Conservation (phyloP, 2,797 vertebrate genomes). For the Rhyacichthys aspro region DNA sequence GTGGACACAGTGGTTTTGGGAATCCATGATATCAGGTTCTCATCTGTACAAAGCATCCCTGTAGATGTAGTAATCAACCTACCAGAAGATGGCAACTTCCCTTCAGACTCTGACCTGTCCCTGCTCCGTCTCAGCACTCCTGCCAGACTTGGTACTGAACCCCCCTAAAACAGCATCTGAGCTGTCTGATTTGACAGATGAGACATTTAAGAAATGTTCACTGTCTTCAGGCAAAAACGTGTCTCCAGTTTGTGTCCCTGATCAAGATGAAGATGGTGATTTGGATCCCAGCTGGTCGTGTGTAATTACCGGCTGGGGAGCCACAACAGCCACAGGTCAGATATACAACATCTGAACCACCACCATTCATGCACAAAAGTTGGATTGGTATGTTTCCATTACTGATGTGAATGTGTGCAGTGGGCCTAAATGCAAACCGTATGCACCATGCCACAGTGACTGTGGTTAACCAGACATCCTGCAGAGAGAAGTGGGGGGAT, state of each 20-base stretch:
- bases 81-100: slow-evolving; percentile 3
- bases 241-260: slow-evolving; percentile 9
- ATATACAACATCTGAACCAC: no score
- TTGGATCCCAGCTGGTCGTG: slow-evolving; percentile 3
- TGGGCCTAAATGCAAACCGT: not conserved
- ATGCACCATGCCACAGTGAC: slow-evolving; percentile 3
- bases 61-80: not conserved
- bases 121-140: not conserved
- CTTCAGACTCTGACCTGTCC: slow-evolving; percentile 3
- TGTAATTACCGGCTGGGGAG: slow-evolving; percentile 8
- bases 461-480: slow-evolving; percentile 5
- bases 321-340: slow-evolving; percentile 5
- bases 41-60: not conserved
- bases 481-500: slow-evolving; percentile 3
- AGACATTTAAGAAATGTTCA: not conserved
- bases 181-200: not conserved
- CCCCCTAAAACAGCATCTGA: not conserved
- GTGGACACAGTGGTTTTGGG: slow-evolving; percentile 6
- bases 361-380: not conserved
- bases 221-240: not conserved
- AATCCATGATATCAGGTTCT: slow-evolving; percentile 2
- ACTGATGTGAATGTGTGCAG: slow-evolving; percentile 1
- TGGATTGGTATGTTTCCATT: not conserved
- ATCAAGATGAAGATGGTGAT: slow-evolving; percentile 7
- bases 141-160: slow-evolving; percentile 9